phyloP scores from a whole-genome alignment of 2,113 vertebrate genomes.

The Poeciliopsis occidentalis region DNA sequence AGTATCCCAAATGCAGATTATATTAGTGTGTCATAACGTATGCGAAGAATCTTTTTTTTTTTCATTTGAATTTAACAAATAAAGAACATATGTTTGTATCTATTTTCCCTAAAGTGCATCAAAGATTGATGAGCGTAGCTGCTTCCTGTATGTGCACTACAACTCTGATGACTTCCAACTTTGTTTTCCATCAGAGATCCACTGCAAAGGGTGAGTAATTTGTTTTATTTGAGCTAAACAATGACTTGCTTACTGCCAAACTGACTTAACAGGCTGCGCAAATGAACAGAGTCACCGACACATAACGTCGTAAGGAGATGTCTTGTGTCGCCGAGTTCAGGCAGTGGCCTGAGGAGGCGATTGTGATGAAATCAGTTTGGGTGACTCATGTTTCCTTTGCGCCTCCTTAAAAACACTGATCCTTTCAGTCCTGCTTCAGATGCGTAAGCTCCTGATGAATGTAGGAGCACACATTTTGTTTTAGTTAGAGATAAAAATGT shows the following conservation, averaged over 20 bases:
- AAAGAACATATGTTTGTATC: neutral
- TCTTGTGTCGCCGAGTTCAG: conserved; percentile 5
- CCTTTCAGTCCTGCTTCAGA: neutral
- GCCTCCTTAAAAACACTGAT: neutral
- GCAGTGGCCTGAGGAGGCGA: neutral
- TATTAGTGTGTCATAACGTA: neutral
- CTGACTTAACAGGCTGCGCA: neutral
- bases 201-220: conserved; percentile 85
- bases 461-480: neutral
- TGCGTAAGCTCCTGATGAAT: neutral
- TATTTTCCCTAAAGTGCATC: conserved; percentile 77
- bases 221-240: neutral
- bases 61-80: neutral
- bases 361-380: conserved; percentile 2
- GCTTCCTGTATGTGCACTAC: conserved; percentile 88
- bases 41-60: neutral
- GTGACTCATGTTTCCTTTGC: conserved; percentile 45
- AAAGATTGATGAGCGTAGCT: conserved; percentile 88
- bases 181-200: conserved; percentile 87
- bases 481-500: neutral
- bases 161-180: conserved; percentile 89
- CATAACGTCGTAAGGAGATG: neutral
- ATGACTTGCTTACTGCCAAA: neutral
- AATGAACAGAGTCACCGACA: neutral
- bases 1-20: neutral